Evolutionary conservation across 2,888 invertebrate genomes (phyloP), one percentile per base, ranked within the genome.

Genomic region (Macroteleia sp.): DNA sequence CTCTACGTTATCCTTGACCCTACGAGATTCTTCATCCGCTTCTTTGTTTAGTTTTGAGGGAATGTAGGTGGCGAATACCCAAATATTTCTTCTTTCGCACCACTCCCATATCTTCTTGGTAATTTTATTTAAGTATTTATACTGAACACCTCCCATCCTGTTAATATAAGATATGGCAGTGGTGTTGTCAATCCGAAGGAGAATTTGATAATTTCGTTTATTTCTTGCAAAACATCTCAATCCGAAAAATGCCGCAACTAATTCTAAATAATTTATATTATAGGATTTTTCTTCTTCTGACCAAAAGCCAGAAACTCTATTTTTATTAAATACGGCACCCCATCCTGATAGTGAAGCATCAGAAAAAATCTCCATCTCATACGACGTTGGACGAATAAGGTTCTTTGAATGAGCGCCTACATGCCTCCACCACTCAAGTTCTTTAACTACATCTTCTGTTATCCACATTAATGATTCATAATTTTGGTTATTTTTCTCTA

Each of bases 181-280:
- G n/a, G 39, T 56, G n/a, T 81, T 79, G 41, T 79, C 77, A 5
- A 81, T 57, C 3, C 67, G 28, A 1, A 79, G 52, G 25, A 81
- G 16, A 30, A 81, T 56, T 16, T 71, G 41, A 42, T 39, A 52
- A 28, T 66, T 10, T 1, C 22, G n/a, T 6, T 8, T 8, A 22
- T 61, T n/a, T 2, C 56, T 28, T 2, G 57, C 75, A 52, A 73
- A 82, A 54, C 66, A 77, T 64, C 76, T 64, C 2, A 78, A 22
- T 1, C 39, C 69, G 2, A 48, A 46, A 46, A 57, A 64, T 14
- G 59, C 77, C 3, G 78, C 79, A 52, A 20, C 4, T 12, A 79
- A 25, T 34, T 82, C 78, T 1, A 75, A 36, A 6, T 50, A 36
- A 62, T 82, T 79, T n/a, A 80, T 80, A 44, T 54, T 75, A 14